Evolutionary conservation across 2,797 vertebrate species (phyloP), one percentile per base, ranked within the genome.

Genomic region (Takifugu ocellatus): DNA sequence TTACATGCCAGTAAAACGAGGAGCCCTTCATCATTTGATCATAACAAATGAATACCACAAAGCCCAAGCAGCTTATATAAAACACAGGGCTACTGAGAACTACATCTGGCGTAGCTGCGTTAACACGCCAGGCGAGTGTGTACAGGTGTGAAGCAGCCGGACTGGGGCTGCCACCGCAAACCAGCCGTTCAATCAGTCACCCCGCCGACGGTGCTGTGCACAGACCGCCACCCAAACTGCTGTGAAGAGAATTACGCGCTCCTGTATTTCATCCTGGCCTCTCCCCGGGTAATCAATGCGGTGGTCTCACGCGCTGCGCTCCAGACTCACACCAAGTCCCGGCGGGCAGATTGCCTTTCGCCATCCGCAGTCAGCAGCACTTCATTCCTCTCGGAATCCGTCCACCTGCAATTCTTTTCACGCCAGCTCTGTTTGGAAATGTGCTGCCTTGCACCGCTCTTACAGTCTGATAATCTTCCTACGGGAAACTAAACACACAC

Each of bases 121-220:
- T 21, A 21, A 21, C 21, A 21, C 21, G 21, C 21, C 21, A 21
- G 21, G 21, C 21, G 21, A 21, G 21, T 27, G 26, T 27, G 26
- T 6, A 6, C 26, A 31, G 54, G 61, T 33, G 62, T 61, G 70
- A 67, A 39, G 50, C 58, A 61, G 47, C 62, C 63, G 60, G 74
- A 67, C 62, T 50, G 68, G 50, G 51, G 61, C 65, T 60, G 73
- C 67, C 74, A 63, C 49, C 59, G 33, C 56, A 59, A 60, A 70
- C 42, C 56, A 52, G 48, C 31, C 25, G 8, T 45, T 54, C 57
- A 58, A 81, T 85, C 75, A 73, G 61, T 83, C 79, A 78, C n/a
- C 26, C 4, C 11, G 47, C 21, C 60, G 53, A 51, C 66, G 55
- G 16, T 49, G 5, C 36, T 49, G 54, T 29, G 25, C 64, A 49